Conservation (phyloP, 2,888 invertebrate genomes). For the Hirtodrosophila histrioides region DNA sequence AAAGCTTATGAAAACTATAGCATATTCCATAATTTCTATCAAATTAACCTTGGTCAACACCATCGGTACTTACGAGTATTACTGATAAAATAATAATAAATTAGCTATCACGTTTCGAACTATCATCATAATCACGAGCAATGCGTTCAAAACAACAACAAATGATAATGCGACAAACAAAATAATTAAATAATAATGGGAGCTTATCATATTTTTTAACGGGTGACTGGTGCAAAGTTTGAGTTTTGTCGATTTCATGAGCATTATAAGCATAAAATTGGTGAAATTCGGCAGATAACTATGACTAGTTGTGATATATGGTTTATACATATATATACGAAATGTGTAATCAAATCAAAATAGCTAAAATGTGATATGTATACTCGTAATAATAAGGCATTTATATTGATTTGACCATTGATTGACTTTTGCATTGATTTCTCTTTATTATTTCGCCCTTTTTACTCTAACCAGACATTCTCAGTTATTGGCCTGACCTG, state of each 20-base stretch:
- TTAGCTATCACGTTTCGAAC: slow-evolving; percentile 10
- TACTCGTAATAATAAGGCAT: slow-evolving; percentile 50
- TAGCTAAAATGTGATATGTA: slow-evolving; percentile 22
- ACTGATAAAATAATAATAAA: slow-evolving; percentile 42
- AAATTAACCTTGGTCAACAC: slow-evolving; percentile 8
- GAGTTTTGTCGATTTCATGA: slow-evolving; percentile 5
- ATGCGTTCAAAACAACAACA: background rate
- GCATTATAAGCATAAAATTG: slow-evolving; percentile 7
- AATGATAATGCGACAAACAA: slow-evolving; percentile 10
- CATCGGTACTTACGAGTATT: background rate
- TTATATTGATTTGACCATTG: slow-evolving; percentile 77
- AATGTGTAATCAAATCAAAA: slow-evolving; percentile 1
- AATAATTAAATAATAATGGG: slow-evolving; percentile 7
- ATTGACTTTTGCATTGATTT: slow-evolving; percentile 73
- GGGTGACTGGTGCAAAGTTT: slow-evolving; percentile 34
- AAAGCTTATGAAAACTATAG: slow-evolving; percentile 4
- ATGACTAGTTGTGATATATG: background rate
- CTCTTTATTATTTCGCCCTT: slow-evolving; percentile 67
- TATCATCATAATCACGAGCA: slow-evolving; percentile 7
- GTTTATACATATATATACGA: background rate
- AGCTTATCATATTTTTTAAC: slow-evolving; percentile 32
- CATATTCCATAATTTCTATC: slow-evolving; percentile 20
- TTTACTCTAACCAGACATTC: slow-evolving; percentile 35
- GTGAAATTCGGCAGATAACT: slow-evolving; percentile 4
- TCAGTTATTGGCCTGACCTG: slow-evolving; percentile 35